Conservation (phyloP, 2,797 vertebrate genomes). For the Cetoscarus ocellatus region DNA sequence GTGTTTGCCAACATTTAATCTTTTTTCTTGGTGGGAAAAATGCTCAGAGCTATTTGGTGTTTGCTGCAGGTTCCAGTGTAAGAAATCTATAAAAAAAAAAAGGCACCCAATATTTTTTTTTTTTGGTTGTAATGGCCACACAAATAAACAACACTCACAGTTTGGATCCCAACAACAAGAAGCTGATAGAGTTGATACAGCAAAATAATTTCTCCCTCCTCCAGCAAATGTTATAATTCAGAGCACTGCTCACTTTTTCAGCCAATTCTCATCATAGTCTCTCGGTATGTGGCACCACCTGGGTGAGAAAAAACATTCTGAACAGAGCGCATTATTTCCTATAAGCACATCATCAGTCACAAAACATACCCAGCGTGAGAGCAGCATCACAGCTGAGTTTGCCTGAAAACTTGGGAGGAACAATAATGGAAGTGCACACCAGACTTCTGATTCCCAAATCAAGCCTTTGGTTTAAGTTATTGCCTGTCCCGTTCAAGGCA, state of each 20-base stretch:
- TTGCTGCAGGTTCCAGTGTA: slow-evolving; percentile 1
- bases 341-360: slow-evolving; percentile 40
- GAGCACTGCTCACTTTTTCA: slow-evolving; percentile 35
- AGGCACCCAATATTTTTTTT: slow-evolving; percentile 3
- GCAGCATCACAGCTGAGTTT: slow-evolving; percentile 31
- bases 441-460: slow-evolving; percentile 54
- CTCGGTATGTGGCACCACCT: slow-evolving; percentile 42
- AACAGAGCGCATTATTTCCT: slow-evolving; percentile 43
- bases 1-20: not conserved
- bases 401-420: slow-evolving; percentile 42
- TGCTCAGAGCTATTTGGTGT: slow-evolving; percentile 1
- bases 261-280: slow-evolving; percentile 42
- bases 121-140: slow-evolving; percentile 21
- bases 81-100: not conserved
- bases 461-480: slow-evolving; percentile 45
- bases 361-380: slow-evolving; percentile 53
- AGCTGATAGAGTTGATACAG: slow-evolving; percentile 9
- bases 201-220: slow-evolving; percentile 23
- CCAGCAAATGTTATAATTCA: slow-evolving; percentile 37
- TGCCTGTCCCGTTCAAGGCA: slow-evolving; percentile 46
- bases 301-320: slow-evolving; percentile 33
- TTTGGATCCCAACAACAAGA: slow-evolving; percentile 7
- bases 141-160: slow-evolving; percentile 9
- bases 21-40: slow-evolving; percentile 9
- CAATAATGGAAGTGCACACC: slow-evolving; percentile 46